Evolutionary conservation across 2,113 vertebrate genomes (phyloP), one percentile per base, ranked within the genome.

Genomic region (Cinclus mexicanus): DNA sequence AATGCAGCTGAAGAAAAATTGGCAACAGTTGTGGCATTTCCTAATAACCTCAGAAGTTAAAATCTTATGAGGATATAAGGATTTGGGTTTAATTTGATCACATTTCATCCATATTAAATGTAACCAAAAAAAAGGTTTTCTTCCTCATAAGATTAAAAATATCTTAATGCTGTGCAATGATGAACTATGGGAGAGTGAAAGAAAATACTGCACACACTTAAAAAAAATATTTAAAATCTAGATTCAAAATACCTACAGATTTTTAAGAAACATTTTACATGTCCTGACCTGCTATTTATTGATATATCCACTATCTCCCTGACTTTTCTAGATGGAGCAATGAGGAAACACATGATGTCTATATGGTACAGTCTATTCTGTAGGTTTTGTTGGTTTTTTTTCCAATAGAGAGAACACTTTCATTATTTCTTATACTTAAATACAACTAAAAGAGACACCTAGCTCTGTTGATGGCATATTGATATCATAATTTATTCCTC

Each of bases 31-130:
- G 39, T 49, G 35, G 33, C 35, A 94, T 55, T 87, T 95, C 35
- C 61, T 52, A 93, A 71, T 59, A 93, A 78, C 22, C 68, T 68
- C 61, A 78, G 35, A 91, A 93, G 52, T 77, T 71, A 60, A 87
- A 89, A 50, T 78, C 65, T 42, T 59, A 75, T 39, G 39, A 84
- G 46, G 46, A 67, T 8, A 81, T 47, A 56, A 83, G 33, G 35
- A 80, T 46, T 91, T 71, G 13, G 67, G 10, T 53, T 91, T 72
- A 77, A 91, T 74, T 87, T 55, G 12, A 41, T 91, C 52, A 35
- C 33, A 71, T 84, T 91, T 89, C 31, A 87, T 60, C 47, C 37
- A 41, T 31, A 65, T 78, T 39, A 96, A 74, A 37, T 59, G 52
- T 14, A 86, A 52, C 25, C 53, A 65, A 41, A 89, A 63, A 69